Conservation (phyloP, 2,888 invertebrate species). For the Ypsolopha sequella region DNA sequence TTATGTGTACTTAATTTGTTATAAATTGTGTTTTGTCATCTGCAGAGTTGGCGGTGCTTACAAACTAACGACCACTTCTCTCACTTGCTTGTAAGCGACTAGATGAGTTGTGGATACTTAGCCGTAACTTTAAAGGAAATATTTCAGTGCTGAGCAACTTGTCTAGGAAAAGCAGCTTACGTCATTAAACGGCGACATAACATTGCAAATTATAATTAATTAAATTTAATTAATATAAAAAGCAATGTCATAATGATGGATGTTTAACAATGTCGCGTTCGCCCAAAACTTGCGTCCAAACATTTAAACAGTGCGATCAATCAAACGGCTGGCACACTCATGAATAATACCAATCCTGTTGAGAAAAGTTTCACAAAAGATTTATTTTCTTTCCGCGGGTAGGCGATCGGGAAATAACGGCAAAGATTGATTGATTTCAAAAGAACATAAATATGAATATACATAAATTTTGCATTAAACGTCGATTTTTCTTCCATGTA, state of each 20-base stretch:
- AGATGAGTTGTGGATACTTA: no score
- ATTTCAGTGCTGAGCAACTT: no score
- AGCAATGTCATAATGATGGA: not conserved
- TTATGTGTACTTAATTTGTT: no score
- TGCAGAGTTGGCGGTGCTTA: no score
- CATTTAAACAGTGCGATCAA: slow-evolving; percentile 46
- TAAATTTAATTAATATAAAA: not conserved
- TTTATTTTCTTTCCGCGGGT: slow-evolving; percentile 51
- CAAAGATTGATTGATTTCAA: slow-evolving; percentile 62
- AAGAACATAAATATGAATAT: slow-evolving; percentile 38
- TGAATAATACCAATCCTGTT: slow-evolving; percentile 60
- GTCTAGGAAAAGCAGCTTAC: no score
- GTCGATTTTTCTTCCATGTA: not conserved
- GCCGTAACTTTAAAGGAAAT: no score
- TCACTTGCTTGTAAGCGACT: no score
- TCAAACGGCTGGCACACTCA: slow-evolving; percentile 55
- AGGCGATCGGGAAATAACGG: slow-evolving; percentile 42
- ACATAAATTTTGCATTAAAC: not conserved
- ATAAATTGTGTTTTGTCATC: no score
- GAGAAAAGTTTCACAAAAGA: slow-evolving; percentile 62
- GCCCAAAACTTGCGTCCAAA: not conserved
- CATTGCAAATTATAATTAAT: not conserved
- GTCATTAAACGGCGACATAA: no score
- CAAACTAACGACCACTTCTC: no score
- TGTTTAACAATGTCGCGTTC: not conserved